phyloP scores from a whole-genome alignment of 2,113 vertebrate genomes.

The Struthidea cinerea region DNA sequence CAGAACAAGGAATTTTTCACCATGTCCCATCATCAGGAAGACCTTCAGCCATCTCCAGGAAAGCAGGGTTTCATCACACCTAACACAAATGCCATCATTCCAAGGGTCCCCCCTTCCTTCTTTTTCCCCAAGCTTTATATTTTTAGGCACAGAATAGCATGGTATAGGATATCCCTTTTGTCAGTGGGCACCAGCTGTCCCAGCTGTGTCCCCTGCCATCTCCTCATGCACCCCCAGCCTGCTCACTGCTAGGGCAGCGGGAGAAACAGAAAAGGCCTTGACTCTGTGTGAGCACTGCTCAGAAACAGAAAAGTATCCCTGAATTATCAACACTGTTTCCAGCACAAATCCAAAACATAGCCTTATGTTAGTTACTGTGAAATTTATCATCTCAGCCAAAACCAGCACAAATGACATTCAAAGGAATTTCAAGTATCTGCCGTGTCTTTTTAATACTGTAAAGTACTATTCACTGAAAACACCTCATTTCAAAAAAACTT shows the following conservation, averaged over 20 bases:
- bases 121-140: background rate
- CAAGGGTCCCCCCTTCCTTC: background rate
- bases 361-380: background rate
- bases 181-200: background rate
- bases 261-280: background rate
- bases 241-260: background rate
- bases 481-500: background rate
- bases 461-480: background rate
- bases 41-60: background rate
- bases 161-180: background rate
- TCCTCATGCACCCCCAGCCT: background rate
- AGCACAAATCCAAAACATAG: background rate
- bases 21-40: no score
- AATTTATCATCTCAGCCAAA: no score
- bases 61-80: fast-evolving
- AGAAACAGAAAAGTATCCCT: background rate
- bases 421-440: background rate
- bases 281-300: background rate
- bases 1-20: background rate
- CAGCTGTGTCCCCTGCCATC: background rate
- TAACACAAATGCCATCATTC: background rate
- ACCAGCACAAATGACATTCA: background rate
- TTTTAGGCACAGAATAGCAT: no score
- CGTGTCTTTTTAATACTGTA: background rate
- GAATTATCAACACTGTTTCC: background rate